A percentile compares a stretch with the other conserved stretches of the same genome.
phyloP scores from a whole-genome alignment of 2,888 invertebrate genomes.

The Brenthis daphne region DNA sequence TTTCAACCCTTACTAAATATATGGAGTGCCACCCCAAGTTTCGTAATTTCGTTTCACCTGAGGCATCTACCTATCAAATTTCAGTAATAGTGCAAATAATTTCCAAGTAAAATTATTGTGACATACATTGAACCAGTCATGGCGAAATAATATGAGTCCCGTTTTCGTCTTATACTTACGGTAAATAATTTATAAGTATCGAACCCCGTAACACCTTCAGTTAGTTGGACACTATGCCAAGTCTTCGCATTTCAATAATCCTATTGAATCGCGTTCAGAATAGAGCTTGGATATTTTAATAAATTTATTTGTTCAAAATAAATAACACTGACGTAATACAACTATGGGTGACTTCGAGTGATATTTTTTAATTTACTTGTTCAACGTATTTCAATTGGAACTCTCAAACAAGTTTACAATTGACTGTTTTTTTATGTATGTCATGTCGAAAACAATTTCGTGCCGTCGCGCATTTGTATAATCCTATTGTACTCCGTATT shows the following conservation, averaged over 20 bases:
- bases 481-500: not conserved
- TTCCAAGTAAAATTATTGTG: no score
- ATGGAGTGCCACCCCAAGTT: no score
- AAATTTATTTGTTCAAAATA: not conserved
- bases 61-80: no score
- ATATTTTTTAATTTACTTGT: conserved; percentile 14
- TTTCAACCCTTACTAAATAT: no score
- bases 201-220: no score
- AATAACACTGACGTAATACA: conserved; percentile 10
- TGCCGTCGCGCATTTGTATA: conserved; percentile 6
- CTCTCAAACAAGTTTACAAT: not conserved
- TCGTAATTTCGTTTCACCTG: no score
- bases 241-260: not conserved
- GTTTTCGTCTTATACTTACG: no score
- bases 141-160: no score
- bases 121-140: no score
- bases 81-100: no score
- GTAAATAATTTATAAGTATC: no score
- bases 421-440: conserved; percentile 1
- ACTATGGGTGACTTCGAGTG: conserved; percentile 2
- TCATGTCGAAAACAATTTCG: conserved; percentile 8
- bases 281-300: conserved; percentile 5
- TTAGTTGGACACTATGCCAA: no score
- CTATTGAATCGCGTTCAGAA: not conserved
- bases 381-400: conserved; percentile 11